These are phyloP conservation scores for Onthophagus taurus DNA, from an alignment of 1,140 invertebrate species.

Conservation along the genomic window DNA sequence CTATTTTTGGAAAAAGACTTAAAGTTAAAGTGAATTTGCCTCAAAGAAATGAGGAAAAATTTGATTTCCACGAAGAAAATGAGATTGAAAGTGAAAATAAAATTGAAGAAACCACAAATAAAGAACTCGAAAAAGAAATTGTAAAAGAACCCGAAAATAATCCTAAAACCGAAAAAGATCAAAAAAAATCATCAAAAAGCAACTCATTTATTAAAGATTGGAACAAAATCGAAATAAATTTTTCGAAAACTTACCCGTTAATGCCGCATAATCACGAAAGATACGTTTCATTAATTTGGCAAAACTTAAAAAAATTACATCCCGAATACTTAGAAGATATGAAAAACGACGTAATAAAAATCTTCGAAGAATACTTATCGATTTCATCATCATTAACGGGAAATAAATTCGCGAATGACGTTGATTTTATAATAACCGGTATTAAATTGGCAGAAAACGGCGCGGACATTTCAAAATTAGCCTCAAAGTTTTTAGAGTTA, in stretches of 20 bases:
- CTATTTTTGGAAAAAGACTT: constrained; percentile 33
- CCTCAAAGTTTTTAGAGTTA: background rate
- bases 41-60: constrained; percentile 17
- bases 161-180: constrained; percentile 12
- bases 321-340: background rate
- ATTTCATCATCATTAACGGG: too few species aligned
- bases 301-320: background rate
- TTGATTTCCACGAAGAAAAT: constrained; percentile 29
- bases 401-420: background rate
- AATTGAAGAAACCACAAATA: constrained; percentile 8
- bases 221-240: constrained; percentile 5
- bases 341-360: background rate
- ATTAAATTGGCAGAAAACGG: background rate
- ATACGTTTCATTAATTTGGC: background rate
- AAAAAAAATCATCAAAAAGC: constrained; percentile 19
- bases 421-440: background rate
- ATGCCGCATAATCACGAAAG: background rate
- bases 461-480: background rate
- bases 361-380: constrained; percentile 1
- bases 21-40: constrained; percentile 26
- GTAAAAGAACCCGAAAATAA: too few species aligned
- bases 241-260: constrained; percentile 2
- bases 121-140: constrained; percentile 9
- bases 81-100: constrained; percentile 34
- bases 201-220: constrained; percentile 12